Percentiles rank a stretch among this genome's conserved stretches.
These are phyloP conservation scores for Limonius californicus DNA, from an alignment of 1,140 invertebrate species.

Conservation along the genomic window DNA sequence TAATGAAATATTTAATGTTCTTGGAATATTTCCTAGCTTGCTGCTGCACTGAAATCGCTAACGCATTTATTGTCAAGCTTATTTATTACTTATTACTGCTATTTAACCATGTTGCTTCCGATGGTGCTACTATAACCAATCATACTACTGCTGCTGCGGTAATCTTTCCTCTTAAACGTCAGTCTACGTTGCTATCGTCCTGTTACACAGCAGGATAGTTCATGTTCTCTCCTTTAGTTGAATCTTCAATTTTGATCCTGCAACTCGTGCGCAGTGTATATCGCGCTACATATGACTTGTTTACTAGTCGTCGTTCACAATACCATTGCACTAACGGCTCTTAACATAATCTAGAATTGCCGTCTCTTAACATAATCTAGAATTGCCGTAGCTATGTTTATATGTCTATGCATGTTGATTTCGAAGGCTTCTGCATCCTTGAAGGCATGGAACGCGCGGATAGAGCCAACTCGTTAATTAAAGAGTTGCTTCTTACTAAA, in stretches of 20 bases:
- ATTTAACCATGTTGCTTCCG: not conserved
- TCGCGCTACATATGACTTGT: not conserved
- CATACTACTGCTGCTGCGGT: too few relatives aligned
- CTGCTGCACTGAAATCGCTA: constrained; percentile 3
- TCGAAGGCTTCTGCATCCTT: not conserved
- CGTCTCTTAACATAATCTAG: too few relatives aligned
- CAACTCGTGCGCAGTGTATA: not conserved
- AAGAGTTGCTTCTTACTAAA: not conserved
- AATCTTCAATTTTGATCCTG: not conserved
- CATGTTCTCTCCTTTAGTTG: not conserved
- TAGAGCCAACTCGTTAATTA: not conserved
- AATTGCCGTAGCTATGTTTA: too few relatives aligned
- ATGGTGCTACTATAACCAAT: not conserved
- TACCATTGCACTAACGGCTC: not conserved
- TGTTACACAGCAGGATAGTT: too few relatives aligned
- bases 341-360: too few relatives aligned
- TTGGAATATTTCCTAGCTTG: constrained; percentile 7
- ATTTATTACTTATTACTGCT: too few relatives aligned
- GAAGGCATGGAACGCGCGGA: not conserved
- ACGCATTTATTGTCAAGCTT: constrained; percentile 15
- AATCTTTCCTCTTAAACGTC: too few relatives aligned
- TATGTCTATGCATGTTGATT: too few relatives aligned
- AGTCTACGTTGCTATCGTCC: too few relatives aligned
- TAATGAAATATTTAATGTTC: constrained; percentile 36
- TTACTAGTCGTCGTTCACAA: not conserved